These are phyloP conservation scores for Acanthurus leucopareius DNA, from an alignment of 2,797 vertebrate genomes.

Conservation along the genomic window DNA sequence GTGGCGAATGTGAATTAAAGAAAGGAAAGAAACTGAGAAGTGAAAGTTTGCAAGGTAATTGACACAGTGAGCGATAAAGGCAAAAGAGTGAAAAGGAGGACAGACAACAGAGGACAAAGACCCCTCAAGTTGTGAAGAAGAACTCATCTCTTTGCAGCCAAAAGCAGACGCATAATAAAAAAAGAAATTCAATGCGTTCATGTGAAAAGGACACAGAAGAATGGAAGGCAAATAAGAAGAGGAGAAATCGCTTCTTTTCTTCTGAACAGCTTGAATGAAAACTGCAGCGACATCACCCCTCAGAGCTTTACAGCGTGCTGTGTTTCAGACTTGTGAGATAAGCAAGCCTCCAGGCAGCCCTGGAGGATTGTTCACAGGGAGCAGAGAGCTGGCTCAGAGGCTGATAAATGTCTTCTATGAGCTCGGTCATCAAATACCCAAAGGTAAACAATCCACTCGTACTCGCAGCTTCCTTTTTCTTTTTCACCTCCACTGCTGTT, in stretches of 20 bases:
- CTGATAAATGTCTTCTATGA: slow-evolving; percentile 35
- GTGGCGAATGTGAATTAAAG: not conserved
- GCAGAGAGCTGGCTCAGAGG: slow-evolving; percentile 8
- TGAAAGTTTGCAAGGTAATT: slow-evolving; percentile 1
- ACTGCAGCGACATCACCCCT: not conserved
- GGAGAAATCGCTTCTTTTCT: slow-evolving; percentile 20
- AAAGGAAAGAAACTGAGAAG: not conserved
- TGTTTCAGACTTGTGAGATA: slow-evolving; percentile 19
- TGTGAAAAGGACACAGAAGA: not conserved
- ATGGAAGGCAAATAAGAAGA: not conserved
- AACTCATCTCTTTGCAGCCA: not conserved
- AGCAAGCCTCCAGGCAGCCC: slow-evolving; percentile 6
- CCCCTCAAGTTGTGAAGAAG: not conserved
- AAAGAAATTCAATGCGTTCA: not conserved
- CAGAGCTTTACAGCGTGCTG: slow-evolving; percentile 3
- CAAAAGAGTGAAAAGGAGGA: not conserved
- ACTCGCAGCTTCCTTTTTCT: slow-evolving; percentile 25
- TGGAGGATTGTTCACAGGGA: slow-evolving; percentile 7
- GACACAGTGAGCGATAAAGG: not conserved
- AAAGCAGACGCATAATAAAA: not conserved
- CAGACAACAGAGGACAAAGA: not conserved
- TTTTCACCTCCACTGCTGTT: slow-evolving; percentile 9
- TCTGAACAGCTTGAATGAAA: slow-evolving; percentile 23
- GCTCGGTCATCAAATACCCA: slow-evolving; percentile 20
- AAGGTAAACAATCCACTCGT: slow-evolving; percentile 42